Evolutionary conservation across 2,113 vertebrate genomes (phyloP).

Genomic region (Pelmatolapia mariae): DNA sequence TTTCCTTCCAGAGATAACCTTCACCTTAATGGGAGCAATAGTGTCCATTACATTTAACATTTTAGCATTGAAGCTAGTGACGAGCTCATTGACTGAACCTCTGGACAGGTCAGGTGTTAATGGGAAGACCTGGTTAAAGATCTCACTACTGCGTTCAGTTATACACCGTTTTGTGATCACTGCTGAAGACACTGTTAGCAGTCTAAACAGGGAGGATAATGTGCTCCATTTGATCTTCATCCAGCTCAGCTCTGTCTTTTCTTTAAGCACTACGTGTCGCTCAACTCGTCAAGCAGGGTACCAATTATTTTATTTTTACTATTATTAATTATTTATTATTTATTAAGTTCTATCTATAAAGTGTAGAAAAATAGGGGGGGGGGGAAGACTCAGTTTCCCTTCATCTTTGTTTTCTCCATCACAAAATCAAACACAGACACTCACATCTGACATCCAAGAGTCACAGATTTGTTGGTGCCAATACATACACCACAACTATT

Average conservation of each 20-base stretch:
- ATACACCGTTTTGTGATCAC: too few relatives aligned
- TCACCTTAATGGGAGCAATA: too few relatives aligned
- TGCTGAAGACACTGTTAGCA: conserved; percentile 1
- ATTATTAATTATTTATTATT: neutral
- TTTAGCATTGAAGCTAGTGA: too few relatives aligned
- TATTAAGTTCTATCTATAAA: neutral
- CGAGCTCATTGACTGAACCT: too few relatives aligned
- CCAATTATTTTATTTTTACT: neutral
- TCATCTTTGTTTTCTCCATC: neutral
- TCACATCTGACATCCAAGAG: neutral
- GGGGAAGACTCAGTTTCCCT: too few relatives aligned
- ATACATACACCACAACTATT: neutral
- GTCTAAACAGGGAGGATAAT: neutral
- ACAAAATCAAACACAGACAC: neutral
- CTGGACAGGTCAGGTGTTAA: too few relatives aligned
- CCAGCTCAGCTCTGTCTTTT: neutral
- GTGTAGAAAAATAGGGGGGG: neutral
- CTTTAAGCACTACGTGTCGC: neutral
- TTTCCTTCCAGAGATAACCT: too few relatives aligned
- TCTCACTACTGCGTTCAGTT: too few relatives aligned
- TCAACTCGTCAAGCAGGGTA: neutral
- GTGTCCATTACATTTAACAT: too few relatives aligned
- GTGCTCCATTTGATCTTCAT: neutral
- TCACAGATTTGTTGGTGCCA: neutral
- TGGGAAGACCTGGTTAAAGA: too few relatives aligned